Evolutionary conservation across 2,113 vertebrate species (phyloP).

Genomic region (Struthio camelus): DNA sequence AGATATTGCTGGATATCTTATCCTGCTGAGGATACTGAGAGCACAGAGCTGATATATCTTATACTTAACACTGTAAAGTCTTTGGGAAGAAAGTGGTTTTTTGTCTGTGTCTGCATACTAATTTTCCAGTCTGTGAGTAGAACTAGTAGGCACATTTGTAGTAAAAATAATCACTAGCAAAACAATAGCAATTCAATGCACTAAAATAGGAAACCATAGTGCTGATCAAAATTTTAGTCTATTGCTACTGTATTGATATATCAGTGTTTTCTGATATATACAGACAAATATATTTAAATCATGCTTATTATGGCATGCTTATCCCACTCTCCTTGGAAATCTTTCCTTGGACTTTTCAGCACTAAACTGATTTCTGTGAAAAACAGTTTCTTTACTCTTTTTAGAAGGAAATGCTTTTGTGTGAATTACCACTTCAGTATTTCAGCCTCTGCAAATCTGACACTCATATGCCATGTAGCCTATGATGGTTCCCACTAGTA

Average conservation of each 20-base stretch:
- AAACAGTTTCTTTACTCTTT: slow-evolving; percentile 41
- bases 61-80: neutral
- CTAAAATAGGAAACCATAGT: neutral
- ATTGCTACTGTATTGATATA: neutral
- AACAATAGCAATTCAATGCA: neutral
- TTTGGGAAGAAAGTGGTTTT: neutral
- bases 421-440: slow-evolving; percentile 19
- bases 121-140: neutral
- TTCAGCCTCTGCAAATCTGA: slow-evolving; percentile 38
- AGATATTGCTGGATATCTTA: neutral
- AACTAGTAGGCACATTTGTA: neutral
- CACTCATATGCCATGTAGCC: neutral
- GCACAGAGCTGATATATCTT: neutral
- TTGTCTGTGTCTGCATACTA: neutral
- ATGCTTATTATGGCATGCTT: neutral
- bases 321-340: slow-evolving; percentile 23
- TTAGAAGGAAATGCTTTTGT: slow-evolving; percentile 15
- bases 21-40: neutral
- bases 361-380: slow-evolving; percentile 26
- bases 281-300: slow-evolving; percentile 40
- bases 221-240: neutral
- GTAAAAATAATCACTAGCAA: slow-evolving; percentile 13
- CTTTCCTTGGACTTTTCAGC: neutral
- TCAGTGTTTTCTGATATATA: neutral
- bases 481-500: neutral